These are phyloP conservation scores for Aleiodes sp. DNA, from an alignment of 1,140 invertebrate genomes.

Conservation along the genomic window DNA sequence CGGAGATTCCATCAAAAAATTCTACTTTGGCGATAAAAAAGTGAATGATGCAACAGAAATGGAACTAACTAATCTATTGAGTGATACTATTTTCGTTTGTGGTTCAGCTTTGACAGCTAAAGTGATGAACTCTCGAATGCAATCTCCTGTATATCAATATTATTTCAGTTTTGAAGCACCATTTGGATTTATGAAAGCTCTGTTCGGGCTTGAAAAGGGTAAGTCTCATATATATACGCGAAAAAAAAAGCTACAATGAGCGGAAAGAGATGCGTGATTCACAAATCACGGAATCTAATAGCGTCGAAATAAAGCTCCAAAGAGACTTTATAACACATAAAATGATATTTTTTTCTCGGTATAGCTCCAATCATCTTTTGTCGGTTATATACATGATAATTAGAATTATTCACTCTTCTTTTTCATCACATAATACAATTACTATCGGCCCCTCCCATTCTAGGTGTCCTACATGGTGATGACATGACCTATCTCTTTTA, in stretches of 20 bases:
- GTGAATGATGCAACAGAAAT: conserved; percentile 61
- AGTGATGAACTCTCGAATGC: conserved; percentile 46
- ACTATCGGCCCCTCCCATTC: too few relatives aligned
- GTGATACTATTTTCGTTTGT: conserved; percentile 46
- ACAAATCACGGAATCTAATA: background rate
- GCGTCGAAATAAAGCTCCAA: too few relatives aligned
- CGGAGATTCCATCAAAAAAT: conserved; percentile 67
- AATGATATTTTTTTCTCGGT: conserved; percentile 6
- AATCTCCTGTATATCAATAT: conserved; percentile 57
- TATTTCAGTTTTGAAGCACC: conserved; percentile 51
- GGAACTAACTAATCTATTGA: conserved; percentile 64
- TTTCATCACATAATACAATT: background rate
- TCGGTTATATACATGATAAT: background rate
- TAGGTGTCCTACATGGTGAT: conserved; percentile 74
- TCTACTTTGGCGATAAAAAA: conserved; percentile 69
- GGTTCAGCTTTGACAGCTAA: conserved; percentile 43
- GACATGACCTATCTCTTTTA: conserved; percentile 75
- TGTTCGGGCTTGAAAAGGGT: conserved; percentile 47
- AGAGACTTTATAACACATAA: background rate
- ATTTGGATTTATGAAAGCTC: conserved; percentile 51
- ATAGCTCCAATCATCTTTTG: background rate
- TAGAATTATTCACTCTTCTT: background rate
- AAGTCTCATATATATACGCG: conserved; percentile 27
- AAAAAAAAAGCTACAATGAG: background rate
- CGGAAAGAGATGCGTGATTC: background rate